Evolutionary conservation across 2,113 vertebrate species (phyloP), one percentile per base, ranked within the genome.

Genomic region (Petromus typicus): DNA sequence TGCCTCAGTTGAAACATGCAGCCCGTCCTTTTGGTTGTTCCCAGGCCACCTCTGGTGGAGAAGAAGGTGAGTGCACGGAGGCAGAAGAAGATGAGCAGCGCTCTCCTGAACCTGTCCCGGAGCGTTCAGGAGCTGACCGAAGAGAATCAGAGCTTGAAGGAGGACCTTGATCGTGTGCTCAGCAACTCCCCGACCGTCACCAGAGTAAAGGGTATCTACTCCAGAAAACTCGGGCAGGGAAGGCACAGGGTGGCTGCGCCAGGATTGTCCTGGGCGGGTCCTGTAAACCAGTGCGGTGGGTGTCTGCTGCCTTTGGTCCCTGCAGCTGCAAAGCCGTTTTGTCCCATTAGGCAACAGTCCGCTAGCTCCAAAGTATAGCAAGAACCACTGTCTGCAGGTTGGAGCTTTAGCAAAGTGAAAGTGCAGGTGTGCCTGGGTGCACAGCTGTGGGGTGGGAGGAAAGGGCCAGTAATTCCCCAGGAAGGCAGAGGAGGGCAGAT

Each of bases 111-210:
- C 89, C 90, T 99, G 95, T 99, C 99, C 18, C 98, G 98, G 93
- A 99, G 98, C 9, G 91, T 99, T 89, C 99, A 99, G 95, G 99
- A 99, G 45, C 88, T 99, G 69, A 99, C 99, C 0, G 97, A 99
- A 89, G 99, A 99, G 97, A 99, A 99, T 92, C 91, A 61, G 13
- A 97, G 95, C 27, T 98, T 99, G 51, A 98, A 99, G 96, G 98
- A 99, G 76, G 99, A 99, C 87, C 97, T 99, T 67, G 98, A 98
- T 80, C 98, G 95, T 0, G 85, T 98, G 25, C 98, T 98, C 2
- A 98, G 98, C 94, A 94, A 78, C 97, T 98, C 97, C 92, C 98
- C 98, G 59, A 71, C 98, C 32, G 61, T 97, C 84, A 97, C 66
- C 89, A 98, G 98, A 92, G 82, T 96, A 20, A 99, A 99, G 98